Base-by-base conservation (phyloP, 2,797 vertebrate genomes). In the Anas acuta region DNA sequence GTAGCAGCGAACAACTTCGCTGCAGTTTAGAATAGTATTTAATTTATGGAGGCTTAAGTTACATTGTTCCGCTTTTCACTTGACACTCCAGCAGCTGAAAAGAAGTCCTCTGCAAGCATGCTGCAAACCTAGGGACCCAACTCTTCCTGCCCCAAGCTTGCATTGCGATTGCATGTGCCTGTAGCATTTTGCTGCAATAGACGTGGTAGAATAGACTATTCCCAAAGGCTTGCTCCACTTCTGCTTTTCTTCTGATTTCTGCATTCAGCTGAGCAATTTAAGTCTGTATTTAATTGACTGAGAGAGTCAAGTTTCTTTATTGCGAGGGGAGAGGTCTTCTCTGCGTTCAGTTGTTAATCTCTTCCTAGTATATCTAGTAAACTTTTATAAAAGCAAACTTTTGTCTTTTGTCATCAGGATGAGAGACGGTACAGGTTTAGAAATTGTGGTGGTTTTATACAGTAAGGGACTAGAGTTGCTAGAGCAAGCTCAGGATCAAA, bases 181-280 rank as follows among this genome's bases (percentile, higher is more conserved):
- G n/a, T 77, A 76, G 23, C 15, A 7, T 72, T 73, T 73, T 72
- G 28, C 8, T 84, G 51, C 85, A 51, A 61, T 13, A 84, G 58
- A 81, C 61, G 21, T 18, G 20, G 57, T 70, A 30, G n/a, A n/a
- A n/a, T n/a, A n/a, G n/a, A n/a, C n/a, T 22, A 20, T 95, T 95
- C 91, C 72, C 64, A 33, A 64, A 60, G 84, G 51, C n/a, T 81
- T 87, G 84, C 20, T 94, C 7, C 1, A 33, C 84, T 95, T 93
- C 85, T 93, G 64, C 19, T 75, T 89, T 93, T 94, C 84, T 87
- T 84, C 69, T 87, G 26, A 90, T 66, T 89, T 82, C 53, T 81
- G 17, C 60, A 35, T 83, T 77, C 54, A 15, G 53, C 51, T 84
- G 66, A 51, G 67, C 90, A 47, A 86, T 85, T 82, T 64, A 71